A percentile compares a stretch with the other conserved stretches of the same genome.
Evolutionary conservation across 2,888 invertebrate genomes (phyloP).

Genomic region (Norana najaformis): DNA sequence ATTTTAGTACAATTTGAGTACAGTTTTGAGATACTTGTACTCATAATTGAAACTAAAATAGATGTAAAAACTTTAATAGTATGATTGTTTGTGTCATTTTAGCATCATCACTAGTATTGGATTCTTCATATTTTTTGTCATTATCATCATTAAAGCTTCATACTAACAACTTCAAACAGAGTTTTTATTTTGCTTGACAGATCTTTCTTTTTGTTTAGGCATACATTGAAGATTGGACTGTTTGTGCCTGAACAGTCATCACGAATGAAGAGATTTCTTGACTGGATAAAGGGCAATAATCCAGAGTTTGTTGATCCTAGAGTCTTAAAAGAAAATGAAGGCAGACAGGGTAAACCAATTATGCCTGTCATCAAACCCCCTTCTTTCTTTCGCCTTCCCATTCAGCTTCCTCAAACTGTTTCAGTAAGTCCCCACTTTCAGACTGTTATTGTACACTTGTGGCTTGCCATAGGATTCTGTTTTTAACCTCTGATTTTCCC

Average conservation of each 20-base stretch:
- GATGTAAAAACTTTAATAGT: too few species aligned
- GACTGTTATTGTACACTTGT: background rate
- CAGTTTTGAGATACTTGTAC: too few species aligned
- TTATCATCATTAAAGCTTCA: too few species aligned
- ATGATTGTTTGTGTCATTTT: too few species aligned
- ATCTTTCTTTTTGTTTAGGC: slow-evolving; percentile 43
- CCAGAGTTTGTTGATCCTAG: slow-evolving; percentile 88
- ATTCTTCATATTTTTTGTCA: too few species aligned
- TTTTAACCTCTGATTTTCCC: background rate
- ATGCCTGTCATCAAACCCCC: background rate
- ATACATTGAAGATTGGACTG: slow-evolving; percentile 66
- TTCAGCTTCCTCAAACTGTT: background rate
- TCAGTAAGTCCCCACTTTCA: background rate
- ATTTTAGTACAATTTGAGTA: too few species aligned
- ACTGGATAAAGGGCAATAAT: slow-evolving; percentile 80
- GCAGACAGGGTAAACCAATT: slow-evolving; percentile 77
- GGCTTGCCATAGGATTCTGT: background rate
- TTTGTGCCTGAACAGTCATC: slow-evolving; percentile 84
- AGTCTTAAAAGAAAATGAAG: slow-evolving; percentile 81
- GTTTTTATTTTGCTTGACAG: background rate
- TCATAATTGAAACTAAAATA: too few species aligned
- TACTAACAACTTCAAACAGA: background rate
- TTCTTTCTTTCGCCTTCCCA: background rate
- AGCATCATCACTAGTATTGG: too few species aligned
- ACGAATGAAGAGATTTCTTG: slow-evolving; percentile 74